These are phyloP conservation scores for Urocitellus parryii DNA, from an alignment of 2,113 vertebrate species.

Conservation along the genomic window DNA sequence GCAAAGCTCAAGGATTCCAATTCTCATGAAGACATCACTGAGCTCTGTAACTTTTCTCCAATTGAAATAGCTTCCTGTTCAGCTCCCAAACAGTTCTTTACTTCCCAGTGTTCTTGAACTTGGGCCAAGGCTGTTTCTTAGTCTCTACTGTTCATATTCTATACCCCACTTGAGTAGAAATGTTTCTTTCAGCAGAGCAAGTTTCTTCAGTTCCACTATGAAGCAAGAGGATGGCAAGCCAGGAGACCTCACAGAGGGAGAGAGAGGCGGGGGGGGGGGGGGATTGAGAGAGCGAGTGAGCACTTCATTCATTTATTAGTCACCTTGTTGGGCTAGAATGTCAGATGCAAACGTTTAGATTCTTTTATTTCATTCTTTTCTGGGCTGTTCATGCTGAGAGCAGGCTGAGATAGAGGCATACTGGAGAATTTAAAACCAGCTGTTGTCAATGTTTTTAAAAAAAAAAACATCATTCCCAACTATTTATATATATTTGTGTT, in stretches of 20 bases:
- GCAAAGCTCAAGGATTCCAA: constrained; percentile 42
- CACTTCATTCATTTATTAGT: not conserved
- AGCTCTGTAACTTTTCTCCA: constrained; percentile 62
- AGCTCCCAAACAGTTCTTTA: constrained; percentile 61
- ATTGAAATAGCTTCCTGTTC: constrained; percentile 74
- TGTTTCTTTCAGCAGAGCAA: constrained; percentile 43
- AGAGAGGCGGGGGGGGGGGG: not conserved
- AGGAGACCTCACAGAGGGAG: not conserved
- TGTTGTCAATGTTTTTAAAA: constrained; percentile 56
- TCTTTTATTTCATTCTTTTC: constrained; percentile 41
- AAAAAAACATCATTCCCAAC: constrained; percentile 30
- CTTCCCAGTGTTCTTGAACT: constrained; percentile 72
- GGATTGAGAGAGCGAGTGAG: too few relatives aligned
- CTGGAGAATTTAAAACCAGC: constrained; percentile 62
- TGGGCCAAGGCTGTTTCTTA: constrained; percentile 56
- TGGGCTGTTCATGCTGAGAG: not conserved
- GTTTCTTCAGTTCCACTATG: not conserved
- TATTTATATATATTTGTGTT: constrained; percentile 69
- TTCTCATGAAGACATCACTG: constrained; percentile 70
- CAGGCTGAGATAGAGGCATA: constrained; percentile 50
- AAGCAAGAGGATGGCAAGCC: not conserved
- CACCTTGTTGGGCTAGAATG: not conserved
- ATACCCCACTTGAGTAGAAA: constrained; percentile 38
- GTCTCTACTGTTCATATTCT: constrained; percentile 41
- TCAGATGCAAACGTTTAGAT: not conserved